These are phyloP conservation scores for Microtus oregoni DNA, from an alignment of 2,113 vertebrate species.

Conservation along the genomic window DNA sequence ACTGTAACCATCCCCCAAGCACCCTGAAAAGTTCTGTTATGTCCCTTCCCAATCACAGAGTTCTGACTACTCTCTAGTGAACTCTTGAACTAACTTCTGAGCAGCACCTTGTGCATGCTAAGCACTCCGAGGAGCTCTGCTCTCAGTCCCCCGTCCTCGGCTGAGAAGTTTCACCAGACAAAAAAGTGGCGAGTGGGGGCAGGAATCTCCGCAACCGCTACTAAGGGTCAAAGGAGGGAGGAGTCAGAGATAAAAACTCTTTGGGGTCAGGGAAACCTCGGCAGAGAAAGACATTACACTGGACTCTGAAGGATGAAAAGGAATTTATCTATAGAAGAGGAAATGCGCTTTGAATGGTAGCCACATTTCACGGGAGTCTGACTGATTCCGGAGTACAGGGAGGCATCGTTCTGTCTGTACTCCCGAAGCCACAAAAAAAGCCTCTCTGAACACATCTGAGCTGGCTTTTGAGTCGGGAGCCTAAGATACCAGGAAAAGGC, in stretches of 20 bases:
- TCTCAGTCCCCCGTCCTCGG: background rate
- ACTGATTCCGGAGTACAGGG: background rate
- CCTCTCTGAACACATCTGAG: slow-evolving; percentile 18
- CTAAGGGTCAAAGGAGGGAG: background rate
- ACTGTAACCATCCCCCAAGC: background rate
- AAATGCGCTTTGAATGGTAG: background rate
- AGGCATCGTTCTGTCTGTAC: background rate
- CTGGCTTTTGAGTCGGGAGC: slow-evolving; percentile 36
- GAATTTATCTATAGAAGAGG: background rate
- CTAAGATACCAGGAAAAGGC: slow-evolving; percentile 28
- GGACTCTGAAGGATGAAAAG: background rate
- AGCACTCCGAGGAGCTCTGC: background rate
- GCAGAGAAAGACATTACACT: background rate
- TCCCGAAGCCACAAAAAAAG: background rate
- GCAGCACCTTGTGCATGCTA: background rate
- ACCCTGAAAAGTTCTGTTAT: background rate
- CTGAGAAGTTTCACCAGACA: slow-evolving; percentile 20
- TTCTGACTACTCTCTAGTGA: background rate
- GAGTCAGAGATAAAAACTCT: background rate
- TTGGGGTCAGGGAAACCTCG: background rate
- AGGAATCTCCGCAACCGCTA: background rate
- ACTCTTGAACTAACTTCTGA: slow-evolving; percentile 22
- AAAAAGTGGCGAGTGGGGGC: background rate
- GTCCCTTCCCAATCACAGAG: background rate
- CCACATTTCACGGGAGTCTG: background rate